Evolutionary conservation across 30 jellyfish, hydroid and myxozoan genomes (phyloP).

Genomic region (Calvadosia cruxmelitensis): DNA sequence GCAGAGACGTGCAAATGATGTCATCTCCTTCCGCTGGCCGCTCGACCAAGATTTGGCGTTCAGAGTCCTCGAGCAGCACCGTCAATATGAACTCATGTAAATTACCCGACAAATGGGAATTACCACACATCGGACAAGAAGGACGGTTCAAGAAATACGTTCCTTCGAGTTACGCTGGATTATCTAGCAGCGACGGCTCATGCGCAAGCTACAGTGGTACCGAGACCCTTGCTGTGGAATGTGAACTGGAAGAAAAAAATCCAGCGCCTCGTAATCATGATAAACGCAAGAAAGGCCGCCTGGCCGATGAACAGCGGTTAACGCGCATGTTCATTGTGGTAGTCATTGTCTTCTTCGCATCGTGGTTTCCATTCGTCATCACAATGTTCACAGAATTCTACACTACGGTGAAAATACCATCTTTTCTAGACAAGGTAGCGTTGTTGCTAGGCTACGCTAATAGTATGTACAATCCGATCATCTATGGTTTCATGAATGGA

Average conservation of each 20-base stretch:
- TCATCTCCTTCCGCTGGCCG: neutral
- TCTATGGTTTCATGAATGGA: constrained; percentile 16
- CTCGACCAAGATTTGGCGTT: neutral
- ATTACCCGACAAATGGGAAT: no score
- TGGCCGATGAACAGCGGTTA: neutral
- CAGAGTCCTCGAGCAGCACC: neutral
- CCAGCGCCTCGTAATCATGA: neutral
- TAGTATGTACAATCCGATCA: constrained; percentile 29
- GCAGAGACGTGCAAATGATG: neutral
- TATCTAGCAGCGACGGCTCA: neutral
- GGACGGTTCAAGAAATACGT: neutral
- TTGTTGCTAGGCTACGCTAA: constrained; percentile 14
- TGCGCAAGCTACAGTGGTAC: neutral
- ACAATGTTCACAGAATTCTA: constrained; percentile 22
- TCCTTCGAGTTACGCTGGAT: neutral
- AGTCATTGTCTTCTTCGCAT: constrained; percentile 15
- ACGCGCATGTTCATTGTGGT: constrained; percentile 22
- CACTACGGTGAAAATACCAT: neutral
- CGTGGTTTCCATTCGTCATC: constrained; percentile 37
- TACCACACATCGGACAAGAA: neutral
- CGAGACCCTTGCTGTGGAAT: neutral
- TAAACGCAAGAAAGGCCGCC: neutral
- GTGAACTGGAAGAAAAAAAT: neutral
- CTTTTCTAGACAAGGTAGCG: constrained; percentile 8
- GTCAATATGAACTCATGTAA: no score